phyloP scores from a whole-genome alignment of 2,888 invertebrate genomes.

The Nineta flava region DNA sequence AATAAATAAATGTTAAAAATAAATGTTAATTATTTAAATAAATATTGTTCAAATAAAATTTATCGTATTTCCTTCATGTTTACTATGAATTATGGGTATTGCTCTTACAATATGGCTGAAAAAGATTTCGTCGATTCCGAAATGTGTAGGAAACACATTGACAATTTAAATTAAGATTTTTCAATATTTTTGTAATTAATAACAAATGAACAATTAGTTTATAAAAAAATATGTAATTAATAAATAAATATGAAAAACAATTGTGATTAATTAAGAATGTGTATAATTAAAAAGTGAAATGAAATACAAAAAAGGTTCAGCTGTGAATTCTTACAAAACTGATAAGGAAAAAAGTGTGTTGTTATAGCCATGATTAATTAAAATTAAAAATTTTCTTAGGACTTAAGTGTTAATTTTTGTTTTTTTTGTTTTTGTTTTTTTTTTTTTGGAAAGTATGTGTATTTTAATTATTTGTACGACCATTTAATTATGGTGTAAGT shows the following conservation, averaged over 20 bases:
- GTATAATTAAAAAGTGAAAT: not conserved
- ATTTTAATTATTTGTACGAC: not conserved
- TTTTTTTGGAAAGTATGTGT: not conserved
- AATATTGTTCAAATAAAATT: too few relatives aligned
- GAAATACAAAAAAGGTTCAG: not conserved
- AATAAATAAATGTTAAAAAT: not conserved
- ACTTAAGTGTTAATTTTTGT: not conserved
- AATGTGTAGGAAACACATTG: not conserved
- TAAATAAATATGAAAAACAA: not conserved
- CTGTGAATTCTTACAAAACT: slow-evolving; percentile 1
- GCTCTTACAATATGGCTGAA: not conserved
- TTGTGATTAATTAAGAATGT: not conserved
- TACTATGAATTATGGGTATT: not conserved
- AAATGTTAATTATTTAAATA: not conserved
- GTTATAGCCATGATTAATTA: slow-evolving; percentile 1
- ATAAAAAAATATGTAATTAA: not conserved
- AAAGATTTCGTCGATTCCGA: not conserved
- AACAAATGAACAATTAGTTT: not conserved
- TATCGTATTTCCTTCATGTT: not conserved
- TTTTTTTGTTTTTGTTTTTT: not conserved
- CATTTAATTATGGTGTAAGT: not conserved
- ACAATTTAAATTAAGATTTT: not conserved
- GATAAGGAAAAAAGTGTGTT: not conserved
- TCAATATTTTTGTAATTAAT: too few relatives aligned
- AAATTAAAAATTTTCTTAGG: not conserved